Base-by-base conservation (phyloP, 2,797 vertebrate genomes). In the Cuculus canorus region DNA sequence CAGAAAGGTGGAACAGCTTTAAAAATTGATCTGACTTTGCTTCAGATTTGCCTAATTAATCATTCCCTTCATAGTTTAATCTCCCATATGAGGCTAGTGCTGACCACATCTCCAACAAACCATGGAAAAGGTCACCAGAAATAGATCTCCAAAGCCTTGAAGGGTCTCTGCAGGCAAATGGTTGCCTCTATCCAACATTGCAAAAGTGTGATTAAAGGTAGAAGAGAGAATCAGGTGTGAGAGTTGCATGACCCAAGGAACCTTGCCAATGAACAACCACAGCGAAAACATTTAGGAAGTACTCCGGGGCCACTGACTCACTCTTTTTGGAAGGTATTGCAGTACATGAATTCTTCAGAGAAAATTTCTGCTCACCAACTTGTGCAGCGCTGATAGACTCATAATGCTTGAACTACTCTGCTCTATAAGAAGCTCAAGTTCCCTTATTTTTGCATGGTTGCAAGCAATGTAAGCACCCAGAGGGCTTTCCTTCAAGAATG, bases 41-140 rank as follows among this genome's bases (percentile, higher is more conserved):
- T 63, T 80, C 82, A 82, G 25, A 94, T 94, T 90, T 96, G 30
- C 75, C 70, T 90, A 94, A 95, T 76, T 83, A 92, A 91, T 88
- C 83, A 86, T 80, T 92, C 85, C 39, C 16, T 87, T 89, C 30
- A 2, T 18, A 92, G 80, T 64, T 82, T 87, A 92, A 79, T 86
- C 72, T 88, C 57, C 48, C 60, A 45, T 47, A 37, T 19, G 11
- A 87, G 68, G 68, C 27, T 48, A 65, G 43, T 9, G 39, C n/a
- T 94, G 90, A 92, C 83, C 77, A 80, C 66, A 66, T 92, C 54
- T 90, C 47, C 73, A 88, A n/a, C 70, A 92, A 93, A 88, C 43
- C 72, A 66, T 70, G 43, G 59, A 77, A 82, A 93, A 95, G 54
- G 86, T 90, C 81, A 88, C 47, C 56, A 95, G 66, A 80, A 92